A percentile compares a stretch with the other conserved stretches of the same genome.
Conservation (phyloP, 2,113 vertebrate species). For the Bufo gargarizans region DNA sequence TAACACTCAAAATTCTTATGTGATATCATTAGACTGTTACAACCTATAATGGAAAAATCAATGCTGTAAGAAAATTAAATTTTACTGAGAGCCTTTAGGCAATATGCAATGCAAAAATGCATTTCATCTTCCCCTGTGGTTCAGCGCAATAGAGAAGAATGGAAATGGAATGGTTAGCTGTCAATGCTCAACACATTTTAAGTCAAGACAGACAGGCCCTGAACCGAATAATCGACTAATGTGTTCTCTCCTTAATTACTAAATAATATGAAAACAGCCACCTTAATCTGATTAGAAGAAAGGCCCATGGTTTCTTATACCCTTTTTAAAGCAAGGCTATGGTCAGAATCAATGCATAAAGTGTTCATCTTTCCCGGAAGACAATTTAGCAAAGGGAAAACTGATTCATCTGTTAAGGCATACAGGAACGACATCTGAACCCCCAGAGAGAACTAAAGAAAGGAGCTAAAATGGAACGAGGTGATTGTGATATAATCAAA, state of each 20-base stretch:
- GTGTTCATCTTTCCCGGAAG: conserved; percentile 74
- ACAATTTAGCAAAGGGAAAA: conserved; percentile 70
- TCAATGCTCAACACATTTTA: conserved; percentile 71
- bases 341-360: conserved; percentile 81
- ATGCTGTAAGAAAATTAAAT: conserved; percentile 96
- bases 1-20: conserved; percentile 75
- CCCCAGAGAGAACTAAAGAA: conserved; percentile 68
- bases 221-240: conserved; percentile 78
- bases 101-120: conserved; percentile 93
- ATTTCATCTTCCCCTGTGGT: conserved; percentile 86
- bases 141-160: conserved; percentile 77
- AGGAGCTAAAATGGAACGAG: conserved; percentile 74
- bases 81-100: conserved; percentile 94
- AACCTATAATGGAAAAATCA: conserved; percentile 89
- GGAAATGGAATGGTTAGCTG: conserved; percentile 75
- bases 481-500: conserved; percentile 75
- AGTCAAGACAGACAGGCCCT: conserved; percentile 66
- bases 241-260: conserved; percentile 81
- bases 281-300: conserved; percentile 86
- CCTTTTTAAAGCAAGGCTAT: conserved; percentile 72
- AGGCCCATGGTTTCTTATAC: conserved; percentile 83
- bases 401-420: conserved; percentile 70
- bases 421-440: conserved; percentile 74
- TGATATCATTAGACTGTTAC: conserved; percentile 86
- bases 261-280: conserved; percentile 85